A percentile compares a stretch with the other conserved stretches of the same genome.
Evolutionary conservation across 2,113 vertebrate genomes (phyloP).

Genomic region (Axis porcinus): DNA sequence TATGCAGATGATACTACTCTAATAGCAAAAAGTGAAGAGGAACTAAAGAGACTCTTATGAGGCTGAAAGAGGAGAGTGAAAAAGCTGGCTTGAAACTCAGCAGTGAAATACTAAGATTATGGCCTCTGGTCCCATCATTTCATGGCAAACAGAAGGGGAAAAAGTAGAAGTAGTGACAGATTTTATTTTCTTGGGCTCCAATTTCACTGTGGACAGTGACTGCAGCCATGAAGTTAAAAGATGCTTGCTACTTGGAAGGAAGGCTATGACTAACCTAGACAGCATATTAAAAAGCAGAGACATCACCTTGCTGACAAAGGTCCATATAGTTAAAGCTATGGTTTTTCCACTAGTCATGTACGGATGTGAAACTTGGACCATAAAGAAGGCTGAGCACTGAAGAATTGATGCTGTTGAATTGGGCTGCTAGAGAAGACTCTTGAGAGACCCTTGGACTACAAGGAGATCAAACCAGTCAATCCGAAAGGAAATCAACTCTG

Average conservation of each 20-base stretch:
- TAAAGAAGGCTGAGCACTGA: not conserved
- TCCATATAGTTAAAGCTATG: not conserved
- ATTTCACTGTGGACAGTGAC: not conserved
- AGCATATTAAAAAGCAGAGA: not conserved
- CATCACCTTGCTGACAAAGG: not conserved
- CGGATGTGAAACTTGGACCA: not conserved
- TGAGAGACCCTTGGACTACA: not conserved
- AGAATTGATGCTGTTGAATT: not conserved
- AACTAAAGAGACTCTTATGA: not conserved
- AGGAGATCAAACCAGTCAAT: not conserved
- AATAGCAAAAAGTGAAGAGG: not conserved
- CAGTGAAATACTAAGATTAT: not conserved
- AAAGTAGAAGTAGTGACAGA: not conserved
- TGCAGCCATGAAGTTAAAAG: not conserved
- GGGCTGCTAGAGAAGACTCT: not conserved
- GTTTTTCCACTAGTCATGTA: not conserved
- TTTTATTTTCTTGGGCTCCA: not conserved
- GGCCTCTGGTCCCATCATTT: not conserved
- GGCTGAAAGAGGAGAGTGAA: not conserved
- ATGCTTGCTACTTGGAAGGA: not conserved
- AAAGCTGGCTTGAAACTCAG: not conserved
- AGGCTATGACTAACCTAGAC: not conserved
- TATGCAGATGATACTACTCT: not conserved
- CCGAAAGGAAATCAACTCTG: not conserved
- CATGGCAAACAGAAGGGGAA: not conserved